Evolutionary conservation across 2,113 vertebrate genomes (phyloP).

Genomic region (Chloebia gouldiae): DNA sequence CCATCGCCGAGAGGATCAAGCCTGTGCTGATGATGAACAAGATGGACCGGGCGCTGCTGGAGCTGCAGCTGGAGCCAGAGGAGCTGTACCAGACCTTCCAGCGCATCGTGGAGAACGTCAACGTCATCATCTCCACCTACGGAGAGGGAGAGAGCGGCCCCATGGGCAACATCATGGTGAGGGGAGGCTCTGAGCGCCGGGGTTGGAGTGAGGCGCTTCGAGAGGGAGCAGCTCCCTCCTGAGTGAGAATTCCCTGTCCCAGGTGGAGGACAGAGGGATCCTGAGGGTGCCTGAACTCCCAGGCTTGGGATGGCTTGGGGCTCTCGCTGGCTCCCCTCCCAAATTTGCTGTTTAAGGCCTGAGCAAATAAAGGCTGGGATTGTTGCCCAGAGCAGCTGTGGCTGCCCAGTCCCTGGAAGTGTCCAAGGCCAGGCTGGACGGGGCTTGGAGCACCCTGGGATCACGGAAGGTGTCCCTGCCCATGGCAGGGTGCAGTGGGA

Average conservation of each 20-base stretch:
- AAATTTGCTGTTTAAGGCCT: neutral
- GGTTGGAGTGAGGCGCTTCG: rapidly evolving
- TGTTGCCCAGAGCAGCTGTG: neutral
- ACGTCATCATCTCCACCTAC: slow-evolving; percentile 94
- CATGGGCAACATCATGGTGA: slow-evolving; percentile 94
- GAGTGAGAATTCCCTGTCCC: rapidly evolving
- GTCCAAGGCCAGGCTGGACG: neutral
- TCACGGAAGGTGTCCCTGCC: neutral
- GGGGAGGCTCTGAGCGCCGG: neutral
- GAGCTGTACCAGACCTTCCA: slow-evolving; percentile 96
- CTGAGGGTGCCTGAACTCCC: rapidly evolving
- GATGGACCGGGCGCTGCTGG: slow-evolving; percentile 94
- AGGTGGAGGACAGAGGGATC: rapidly evolving
- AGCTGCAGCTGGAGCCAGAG: slow-evolving; percentile 91
- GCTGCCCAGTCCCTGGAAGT: neutral
- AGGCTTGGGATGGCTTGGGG: neutral
- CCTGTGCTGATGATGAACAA: slow-evolving; percentile 99
- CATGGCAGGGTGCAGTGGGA: rapidly evolving
- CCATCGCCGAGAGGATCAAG: slow-evolving; percentile 92
- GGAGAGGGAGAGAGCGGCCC: slow-evolving; percentile 90
- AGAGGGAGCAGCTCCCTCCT: neutral
- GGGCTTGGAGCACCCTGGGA: neutral
- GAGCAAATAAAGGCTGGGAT: neutral
- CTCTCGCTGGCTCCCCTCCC: rapidly evolving
- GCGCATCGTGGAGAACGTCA: slow-evolving; percentile 93